phyloP scores from a whole-genome alignment of 2,113 vertebrate genomes.

The Urocitellus parryii region DNA sequence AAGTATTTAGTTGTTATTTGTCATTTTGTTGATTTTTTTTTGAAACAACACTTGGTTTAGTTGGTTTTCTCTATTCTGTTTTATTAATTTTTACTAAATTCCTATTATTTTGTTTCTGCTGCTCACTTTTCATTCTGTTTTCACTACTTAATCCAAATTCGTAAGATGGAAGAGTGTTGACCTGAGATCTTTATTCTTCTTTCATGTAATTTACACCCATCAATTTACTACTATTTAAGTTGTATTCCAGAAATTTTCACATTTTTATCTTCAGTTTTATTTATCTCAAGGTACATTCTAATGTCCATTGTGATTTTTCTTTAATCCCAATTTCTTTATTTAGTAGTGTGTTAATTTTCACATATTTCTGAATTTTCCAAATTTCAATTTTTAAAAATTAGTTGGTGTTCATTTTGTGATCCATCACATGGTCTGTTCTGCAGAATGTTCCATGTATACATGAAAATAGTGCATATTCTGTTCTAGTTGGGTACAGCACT shows the following conservation, averaged over 20 bases:
- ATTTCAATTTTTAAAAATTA: neutral
- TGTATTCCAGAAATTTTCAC: neutral
- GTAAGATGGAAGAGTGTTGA: neutral
- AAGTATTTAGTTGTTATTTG: neutral
- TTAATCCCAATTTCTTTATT: neutral
- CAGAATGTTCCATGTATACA: neutral
- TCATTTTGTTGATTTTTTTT: neutral
- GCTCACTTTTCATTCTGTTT: neutral
- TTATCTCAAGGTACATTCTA: neutral
- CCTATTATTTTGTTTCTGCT: neutral
- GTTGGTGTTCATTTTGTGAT: neutral
- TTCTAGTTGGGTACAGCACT: neutral
- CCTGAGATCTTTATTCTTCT: neutral
- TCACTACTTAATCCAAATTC: neutral
- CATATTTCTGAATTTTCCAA: neutral
- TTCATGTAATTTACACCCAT: neutral
- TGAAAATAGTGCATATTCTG: neutral
- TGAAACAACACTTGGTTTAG: neutral
- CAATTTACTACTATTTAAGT: neutral
- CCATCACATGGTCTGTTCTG: neutral
- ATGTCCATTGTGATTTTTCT: slow-evolving; percentile 24
- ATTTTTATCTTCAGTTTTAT: neutral
- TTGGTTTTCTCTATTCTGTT: neutral
- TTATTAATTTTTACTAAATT: neutral
- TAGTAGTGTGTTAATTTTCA: neutral